Percentiles rank a stretch among this genome's conserved stretches.
Conservation (phyloP, 2,888 invertebrate species). For the Catocala nupta region DNA sequence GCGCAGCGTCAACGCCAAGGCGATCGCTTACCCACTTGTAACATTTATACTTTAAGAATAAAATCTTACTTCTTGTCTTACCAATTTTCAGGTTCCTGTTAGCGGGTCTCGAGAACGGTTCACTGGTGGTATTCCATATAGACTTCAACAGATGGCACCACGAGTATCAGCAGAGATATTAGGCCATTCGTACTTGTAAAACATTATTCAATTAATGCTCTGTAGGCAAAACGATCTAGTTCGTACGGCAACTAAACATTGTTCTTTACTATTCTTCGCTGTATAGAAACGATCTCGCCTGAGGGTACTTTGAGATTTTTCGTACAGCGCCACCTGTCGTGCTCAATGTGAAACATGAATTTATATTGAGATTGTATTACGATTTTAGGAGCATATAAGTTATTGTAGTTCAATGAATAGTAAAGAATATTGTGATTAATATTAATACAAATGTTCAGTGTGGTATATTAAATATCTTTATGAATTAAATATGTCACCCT, state of each 20-base stretch:
- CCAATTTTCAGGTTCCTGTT: conserved; percentile 93
- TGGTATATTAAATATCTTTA: conserved; percentile 29
- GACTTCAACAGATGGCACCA: conserved; percentile 99
- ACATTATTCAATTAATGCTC: conserved; percentile 49
- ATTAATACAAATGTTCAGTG: conserved; percentile 17
- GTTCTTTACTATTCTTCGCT: conserved; percentile 43
- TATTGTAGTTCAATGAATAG: conserved; percentile 26
- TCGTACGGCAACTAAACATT: conserved; percentile 25
- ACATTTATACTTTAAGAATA: too few relatives aligned
- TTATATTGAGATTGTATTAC: conserved; percentile 25
- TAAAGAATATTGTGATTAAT: conserved; percentile 40
- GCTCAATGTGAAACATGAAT: conserved; percentile 36
- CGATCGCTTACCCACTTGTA: too few relatives aligned
- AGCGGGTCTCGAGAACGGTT: conserved; percentile 98
- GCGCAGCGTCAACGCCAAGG: too few relatives aligned
- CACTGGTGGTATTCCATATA: conserved; percentile 99
- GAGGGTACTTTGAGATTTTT: conserved; percentile 19
- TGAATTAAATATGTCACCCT: conserved; percentile 32
- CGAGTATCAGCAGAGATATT: conserved; percentile 98
- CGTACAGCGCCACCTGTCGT: conserved; percentile 31
- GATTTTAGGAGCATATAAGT: conserved; percentile 20
- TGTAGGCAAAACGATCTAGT: conserved; percentile 38
- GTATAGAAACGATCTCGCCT: conserved; percentile 9
- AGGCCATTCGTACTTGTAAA: conserved; percentile 62
- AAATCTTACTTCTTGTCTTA: background rate